Evolutionary conservation across 2,113 vertebrate species (phyloP).

Genomic region (Peucedramus taeniatus): DNA sequence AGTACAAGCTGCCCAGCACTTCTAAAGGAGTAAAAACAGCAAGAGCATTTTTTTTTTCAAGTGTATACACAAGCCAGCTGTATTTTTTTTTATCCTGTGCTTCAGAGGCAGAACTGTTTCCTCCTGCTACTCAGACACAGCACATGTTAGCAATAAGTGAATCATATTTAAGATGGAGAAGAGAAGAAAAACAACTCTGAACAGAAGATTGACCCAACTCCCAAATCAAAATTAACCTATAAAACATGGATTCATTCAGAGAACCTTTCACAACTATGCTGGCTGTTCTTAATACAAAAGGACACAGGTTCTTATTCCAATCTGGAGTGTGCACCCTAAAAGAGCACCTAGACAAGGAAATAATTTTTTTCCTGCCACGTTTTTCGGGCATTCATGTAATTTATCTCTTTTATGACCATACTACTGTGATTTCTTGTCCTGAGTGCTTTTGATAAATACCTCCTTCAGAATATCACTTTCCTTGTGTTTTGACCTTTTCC

Average conservation of each 20-base stretch:
- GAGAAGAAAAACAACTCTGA: slow-evolving; percentile 40
- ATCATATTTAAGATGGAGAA: slow-evolving; percentile 40
- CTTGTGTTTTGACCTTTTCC: not conserved
- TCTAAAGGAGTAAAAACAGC: slow-evolving; percentile 29
- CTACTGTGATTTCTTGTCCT: not conserved
- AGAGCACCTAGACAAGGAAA: not conserved
- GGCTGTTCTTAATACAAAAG: not conserved
- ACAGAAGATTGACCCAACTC: not conserved
- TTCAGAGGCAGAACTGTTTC: slow-evolving; percentile 44
- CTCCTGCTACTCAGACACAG: slow-evolving; percentile 42
- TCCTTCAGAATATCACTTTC: not conserved
- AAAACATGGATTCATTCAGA: not conserved
- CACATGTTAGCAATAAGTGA: slow-evolving; percentile 58
- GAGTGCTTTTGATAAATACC: not conserved
- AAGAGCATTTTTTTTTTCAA: slow-evolving; percentile 7
- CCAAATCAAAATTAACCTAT: slow-evolving; percentile 11
- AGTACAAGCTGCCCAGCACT: slow-evolving; percentile 58
- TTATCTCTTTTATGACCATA: not conserved
- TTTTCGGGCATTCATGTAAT: accelerated
- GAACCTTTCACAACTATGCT: not conserved
- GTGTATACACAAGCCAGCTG: slow-evolving; percentile 48
- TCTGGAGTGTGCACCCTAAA: not conserved
- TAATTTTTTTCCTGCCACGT: not conserved
- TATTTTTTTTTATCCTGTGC: slow-evolving; percentile 11
- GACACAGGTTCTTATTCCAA: not conserved